Evolutionary conservation across 1,140 invertebrate genomes (phyloP).

Genomic region (Druon quercuslanigerum): DNA sequence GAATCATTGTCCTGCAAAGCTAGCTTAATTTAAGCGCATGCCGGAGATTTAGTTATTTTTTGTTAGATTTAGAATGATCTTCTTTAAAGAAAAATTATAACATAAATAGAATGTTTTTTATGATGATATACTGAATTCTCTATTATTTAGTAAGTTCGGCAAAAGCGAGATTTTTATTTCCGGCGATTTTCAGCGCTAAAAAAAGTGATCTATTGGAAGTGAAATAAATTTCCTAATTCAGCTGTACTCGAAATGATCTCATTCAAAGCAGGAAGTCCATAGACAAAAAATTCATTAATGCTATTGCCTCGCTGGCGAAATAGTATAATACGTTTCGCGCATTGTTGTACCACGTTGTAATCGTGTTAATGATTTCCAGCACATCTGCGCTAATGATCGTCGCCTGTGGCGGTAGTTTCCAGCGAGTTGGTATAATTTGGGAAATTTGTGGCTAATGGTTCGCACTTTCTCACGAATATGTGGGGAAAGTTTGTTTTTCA

Average conservation of each 20-base stretch:
- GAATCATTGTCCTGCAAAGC: too few species aligned
- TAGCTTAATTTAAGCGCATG: too few species aligned
- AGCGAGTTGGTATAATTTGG: slow-evolving; percentile 19
- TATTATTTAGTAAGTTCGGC: too few species aligned
- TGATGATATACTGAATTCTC: too few species aligned
- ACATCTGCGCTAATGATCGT: slow-evolving; percentile 56
- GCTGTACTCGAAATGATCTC: background rate
- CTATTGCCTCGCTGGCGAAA: slow-evolving; percentile 32
- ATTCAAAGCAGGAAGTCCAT: slow-evolving; percentile 10
- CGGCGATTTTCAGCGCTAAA: background rate
- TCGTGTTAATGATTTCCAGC: slow-evolving; percentile 57
- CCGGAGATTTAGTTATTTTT: too few species aligned
- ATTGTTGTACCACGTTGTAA: slow-evolving; percentile 48
- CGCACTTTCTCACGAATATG: background rate
- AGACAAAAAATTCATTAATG: slow-evolving; percentile 10
- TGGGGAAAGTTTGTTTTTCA: slow-evolving; percentile 2
- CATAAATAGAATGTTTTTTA: too few species aligned
- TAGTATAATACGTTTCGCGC: slow-evolving; percentile 45
- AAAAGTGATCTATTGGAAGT: background rate
- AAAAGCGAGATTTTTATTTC: background rate
- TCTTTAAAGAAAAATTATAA: too few species aligned
- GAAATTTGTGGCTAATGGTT: slow-evolving; percentile 20
- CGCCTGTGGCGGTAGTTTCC: slow-evolving; percentile 33
- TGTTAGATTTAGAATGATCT: too few species aligned
- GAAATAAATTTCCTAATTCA: slow-evolving; percentile 21